Percentiles rank a stretch among this genome's conserved stretches.
These are phyloP conservation scores for Sesia bembeciformis DNA, from an alignment of 2,888 invertebrate genomes.

Conservation along the genomic window DNA sequence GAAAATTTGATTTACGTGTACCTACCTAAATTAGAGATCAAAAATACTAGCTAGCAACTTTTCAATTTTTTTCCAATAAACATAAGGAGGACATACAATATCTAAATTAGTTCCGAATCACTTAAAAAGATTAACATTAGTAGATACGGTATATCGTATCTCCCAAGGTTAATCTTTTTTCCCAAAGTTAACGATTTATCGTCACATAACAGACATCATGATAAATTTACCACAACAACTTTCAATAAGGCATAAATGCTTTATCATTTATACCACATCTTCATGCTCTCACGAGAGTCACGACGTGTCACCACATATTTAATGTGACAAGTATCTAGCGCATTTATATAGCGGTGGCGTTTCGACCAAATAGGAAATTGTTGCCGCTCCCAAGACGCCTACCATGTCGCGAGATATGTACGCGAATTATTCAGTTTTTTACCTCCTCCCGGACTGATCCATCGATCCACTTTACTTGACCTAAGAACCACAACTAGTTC, in stretches of 20 bases:
- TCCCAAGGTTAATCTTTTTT: no score
- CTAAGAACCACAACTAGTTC: conserved; percentile 17
- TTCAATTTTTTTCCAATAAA: no score
- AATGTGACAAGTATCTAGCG: conserved; percentile 31
- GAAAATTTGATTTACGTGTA: no score
- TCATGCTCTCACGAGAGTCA: not conserved
- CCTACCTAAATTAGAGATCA: no score
- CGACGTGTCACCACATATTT: conserved; percentile 26
- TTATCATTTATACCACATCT: not conserved
- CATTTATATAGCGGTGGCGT: conserved; percentile 42
- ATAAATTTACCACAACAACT: not conserved
- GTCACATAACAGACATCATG: no score
- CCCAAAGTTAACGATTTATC: no score
- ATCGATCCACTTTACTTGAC: conserved; percentile 17
- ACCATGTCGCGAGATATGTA: conserved; percentile 49
- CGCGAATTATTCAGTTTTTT: conserved; percentile 63
- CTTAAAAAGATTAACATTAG: no score
- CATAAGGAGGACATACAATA: no score
- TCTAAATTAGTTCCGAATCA: no score
- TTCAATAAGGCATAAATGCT: not conserved
- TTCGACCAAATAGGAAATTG: conserved; percentile 55
- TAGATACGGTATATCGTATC: no score
- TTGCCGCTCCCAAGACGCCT: conserved; percentile 50
- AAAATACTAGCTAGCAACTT: no score
- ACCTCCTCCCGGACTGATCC: conserved; percentile 44